Base-by-base conservation (phyloP, 1,140 invertebrate genomes). In the Gryon sp. region DNA sequence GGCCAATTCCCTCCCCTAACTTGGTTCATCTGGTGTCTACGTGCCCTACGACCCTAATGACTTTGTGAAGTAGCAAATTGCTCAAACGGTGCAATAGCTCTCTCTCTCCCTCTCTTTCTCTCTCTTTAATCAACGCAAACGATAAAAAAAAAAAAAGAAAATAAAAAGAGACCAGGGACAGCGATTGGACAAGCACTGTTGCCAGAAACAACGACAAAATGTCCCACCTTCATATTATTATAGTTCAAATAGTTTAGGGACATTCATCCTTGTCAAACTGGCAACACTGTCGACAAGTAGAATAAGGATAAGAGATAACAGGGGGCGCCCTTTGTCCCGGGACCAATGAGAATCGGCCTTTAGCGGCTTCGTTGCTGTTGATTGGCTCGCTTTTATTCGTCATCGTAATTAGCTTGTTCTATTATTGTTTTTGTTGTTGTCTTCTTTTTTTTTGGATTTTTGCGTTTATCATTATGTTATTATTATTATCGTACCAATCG, bases 21-120 rank as follows among this genome's bases (percentile, higher is more conserved):
- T 32, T 19, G n/a, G n/a, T 55, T 57, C 26, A n/a, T 53, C 46
- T 52, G 48, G 62, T 65, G 62, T 38, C 62, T 53, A 65, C 38
- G 48, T 53, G 60, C 45, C n/a, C 30, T 43, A 55, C 48, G 50
- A 36, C 40, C 24, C 41, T 73, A 73, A 66, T 66, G 60, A 66
- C 69, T 74, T 63, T 24, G 63, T 40, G 19, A 46, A 45, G 40
- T 45, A 28, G 40, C 14, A 6, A 30, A 55, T 46, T 46, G 40
- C 40, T 38, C 16, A 66, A 55, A 55, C 40, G 20, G 38, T 53
- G 46, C 43, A 34, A 34, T 34, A 34, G n/a, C n/a, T n/a, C n/a
- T n/a, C n/a, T n/a, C n/a, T n/a, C n/a, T n/a, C n/a, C n/a, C n/a
- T n/a, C n/a, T n/a, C n/a, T n/a, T n/a, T n/a, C n/a, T n/a, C n/a